phyloP scores from a whole-genome alignment of 2,888 invertebrate species.

The Aleiodes alternator region DNA sequence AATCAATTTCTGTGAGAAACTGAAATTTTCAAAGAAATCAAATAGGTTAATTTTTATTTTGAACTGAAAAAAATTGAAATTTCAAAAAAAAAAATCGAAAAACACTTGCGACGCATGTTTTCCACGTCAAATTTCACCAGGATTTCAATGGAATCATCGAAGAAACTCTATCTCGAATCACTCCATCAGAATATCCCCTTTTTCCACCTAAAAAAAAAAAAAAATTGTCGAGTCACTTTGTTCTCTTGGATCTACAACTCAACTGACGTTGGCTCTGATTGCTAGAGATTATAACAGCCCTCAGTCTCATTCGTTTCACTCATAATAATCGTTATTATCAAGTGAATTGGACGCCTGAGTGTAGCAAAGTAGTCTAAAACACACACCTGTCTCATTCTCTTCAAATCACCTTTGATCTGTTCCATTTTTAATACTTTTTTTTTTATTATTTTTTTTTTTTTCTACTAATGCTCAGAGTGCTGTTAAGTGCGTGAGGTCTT shows the following conservation, averaged over 20 bases:
- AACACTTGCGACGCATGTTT: neutral
- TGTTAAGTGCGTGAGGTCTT: slow-evolving; percentile 66
- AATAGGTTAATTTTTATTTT: too few relatives aligned
- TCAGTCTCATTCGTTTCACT: slow-evolving; percentile 63
- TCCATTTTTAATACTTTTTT: slow-evolving; percentile 35
- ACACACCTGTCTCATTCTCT: slow-evolving; percentile 36
- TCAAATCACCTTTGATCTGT: slow-evolving; percentile 44
- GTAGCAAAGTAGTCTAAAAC: slow-evolving; percentile 44
- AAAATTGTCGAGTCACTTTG: slow-evolving; percentile 45
- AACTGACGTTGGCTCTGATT: slow-evolving; percentile 58
- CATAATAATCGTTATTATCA: slow-evolving; percentile 69
- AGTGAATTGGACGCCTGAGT: slow-evolving; percentile 43
- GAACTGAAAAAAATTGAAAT: neutral
- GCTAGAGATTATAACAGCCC: slow-evolving; percentile 55
- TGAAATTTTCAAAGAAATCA: too few relatives aligned
- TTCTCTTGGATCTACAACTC: slow-evolving; percentile 49
- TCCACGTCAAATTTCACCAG: too few relatives aligned
- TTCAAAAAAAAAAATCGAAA: slow-evolving; percentile 8
- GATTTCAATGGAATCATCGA: too few relatives aligned
- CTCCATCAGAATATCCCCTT: neutral
- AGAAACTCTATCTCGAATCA: too few relatives aligned
- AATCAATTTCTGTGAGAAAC: too few relatives aligned
- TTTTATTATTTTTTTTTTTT: slow-evolving; percentile 22
- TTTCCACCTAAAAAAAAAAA: slow-evolving; percentile 16
- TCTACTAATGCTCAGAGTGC: slow-evolving; percentile 57